A percentile compares a stretch with the other conserved stretches of the same genome.
Conservation (phyloP, 35 echinoderm and acorn worm species). For the Ophioderma brevispina region DNA sequence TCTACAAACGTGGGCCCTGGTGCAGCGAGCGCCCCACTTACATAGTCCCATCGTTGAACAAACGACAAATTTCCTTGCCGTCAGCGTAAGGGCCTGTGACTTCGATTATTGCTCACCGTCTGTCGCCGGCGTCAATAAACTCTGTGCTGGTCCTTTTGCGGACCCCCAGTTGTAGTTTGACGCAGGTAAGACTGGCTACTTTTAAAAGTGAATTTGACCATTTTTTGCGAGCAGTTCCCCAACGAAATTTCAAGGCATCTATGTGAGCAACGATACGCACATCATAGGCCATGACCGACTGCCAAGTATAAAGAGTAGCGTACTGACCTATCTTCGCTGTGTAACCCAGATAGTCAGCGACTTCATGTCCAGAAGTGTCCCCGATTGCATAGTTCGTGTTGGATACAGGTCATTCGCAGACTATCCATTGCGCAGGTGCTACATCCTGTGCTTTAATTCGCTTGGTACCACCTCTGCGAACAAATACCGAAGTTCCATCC, state of each 20-base stretch:
- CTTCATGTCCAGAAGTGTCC: not conserved
- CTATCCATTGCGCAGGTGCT: too few species aligned
- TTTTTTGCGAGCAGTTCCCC: not conserved
- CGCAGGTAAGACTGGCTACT: not conserved
- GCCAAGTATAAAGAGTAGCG: not conserved
- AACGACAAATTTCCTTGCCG: not conserved
- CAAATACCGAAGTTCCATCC: too few species aligned
- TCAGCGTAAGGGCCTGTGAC: not conserved
- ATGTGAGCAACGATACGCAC: not conserved
- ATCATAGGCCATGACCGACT: not conserved
- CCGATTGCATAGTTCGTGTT: too few species aligned
- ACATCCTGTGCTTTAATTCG: too few species aligned
- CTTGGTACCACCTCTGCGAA: too few species aligned
- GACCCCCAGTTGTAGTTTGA: not conserved
- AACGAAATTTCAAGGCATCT: not conserved
- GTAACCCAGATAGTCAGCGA: not conserved
- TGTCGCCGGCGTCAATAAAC: not conserved
- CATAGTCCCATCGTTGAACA: not conserved
- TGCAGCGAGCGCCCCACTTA: not conserved
- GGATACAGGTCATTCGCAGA: too few species aligned
- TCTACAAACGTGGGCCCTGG: not conserved
- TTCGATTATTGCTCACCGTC: not conserved
- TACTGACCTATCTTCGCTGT: not conserved
- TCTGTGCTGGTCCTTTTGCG: not conserved
- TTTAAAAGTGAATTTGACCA: not conserved